Percentiles rank a stretch among this genome's conserved stretches.
Evolutionary conservation across 1,140 invertebrate species (phyloP).

Genomic region (Caenorhabditis tropicalis): DNA sequence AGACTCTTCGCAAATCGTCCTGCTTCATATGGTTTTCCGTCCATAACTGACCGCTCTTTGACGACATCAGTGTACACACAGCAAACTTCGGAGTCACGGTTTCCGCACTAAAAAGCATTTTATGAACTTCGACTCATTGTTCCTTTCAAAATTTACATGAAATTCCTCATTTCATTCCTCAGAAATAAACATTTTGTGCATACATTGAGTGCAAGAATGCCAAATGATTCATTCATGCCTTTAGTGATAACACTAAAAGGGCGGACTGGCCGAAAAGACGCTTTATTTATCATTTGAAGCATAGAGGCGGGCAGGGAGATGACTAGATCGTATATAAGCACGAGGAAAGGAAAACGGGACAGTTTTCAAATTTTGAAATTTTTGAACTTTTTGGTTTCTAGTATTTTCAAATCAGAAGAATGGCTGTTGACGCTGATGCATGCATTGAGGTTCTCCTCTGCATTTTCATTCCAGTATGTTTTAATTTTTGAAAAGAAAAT

Average conservation of each 20-base stretch:
- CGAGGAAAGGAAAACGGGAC: background rate
- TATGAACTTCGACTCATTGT: background rate
- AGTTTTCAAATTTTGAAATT: background rate
- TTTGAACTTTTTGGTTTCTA: background rate
- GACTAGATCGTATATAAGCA: background rate
- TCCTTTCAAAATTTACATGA: background rate
- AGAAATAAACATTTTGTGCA: background rate
- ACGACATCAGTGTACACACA: slow-evolving; percentile 78
- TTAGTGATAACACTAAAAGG: background rate
- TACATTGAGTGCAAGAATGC: background rate
- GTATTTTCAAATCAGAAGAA: background rate
- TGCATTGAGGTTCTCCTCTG: slow-evolving; percentile 54
- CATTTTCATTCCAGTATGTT: slow-evolving; percentile 53
- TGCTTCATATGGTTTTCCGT: slow-evolving; percentile 80
- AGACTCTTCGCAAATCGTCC: slow-evolving; percentile 86
- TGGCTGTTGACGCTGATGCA: slow-evolving; percentile 33
- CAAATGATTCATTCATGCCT: background rate
- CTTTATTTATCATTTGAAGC: background rate
- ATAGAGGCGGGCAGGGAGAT: background rate
- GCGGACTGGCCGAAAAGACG: background rate
- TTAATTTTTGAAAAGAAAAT: slow-evolving; percentile 3
- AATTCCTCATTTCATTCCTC: background rate
- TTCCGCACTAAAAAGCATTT: slow-evolving; percentile 76
- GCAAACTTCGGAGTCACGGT: slow-evolving; percentile 89
- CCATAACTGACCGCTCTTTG: slow-evolving; percentile 82